Evolutionary conservation across 2,797 vertebrate genomes (phyloP).

Genomic region (Enteromius trimaculatus): DNA sequence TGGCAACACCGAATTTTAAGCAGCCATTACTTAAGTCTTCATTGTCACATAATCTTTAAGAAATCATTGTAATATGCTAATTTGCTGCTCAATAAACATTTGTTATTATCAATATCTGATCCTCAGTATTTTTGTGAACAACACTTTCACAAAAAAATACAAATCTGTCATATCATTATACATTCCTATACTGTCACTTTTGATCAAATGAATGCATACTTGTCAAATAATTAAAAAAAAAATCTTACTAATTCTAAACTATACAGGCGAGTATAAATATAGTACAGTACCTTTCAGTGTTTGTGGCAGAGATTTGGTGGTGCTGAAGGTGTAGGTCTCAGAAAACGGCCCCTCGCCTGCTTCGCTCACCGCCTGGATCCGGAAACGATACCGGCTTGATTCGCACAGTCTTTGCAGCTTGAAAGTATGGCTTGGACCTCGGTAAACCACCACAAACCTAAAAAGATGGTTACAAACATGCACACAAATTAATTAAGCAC

Average conservation of each 20-base stretch:
- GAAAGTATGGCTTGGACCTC: conserved; percentile 96
- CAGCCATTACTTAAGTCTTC: not conserved
- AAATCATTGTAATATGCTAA: not conserved
- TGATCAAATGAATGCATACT: not conserved
- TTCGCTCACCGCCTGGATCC: conserved; percentile 92
- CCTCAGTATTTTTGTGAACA: not conserved
- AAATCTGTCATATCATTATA: not conserved
- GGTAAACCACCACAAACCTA: conserved; percentile 95
- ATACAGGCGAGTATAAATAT: not conserved
- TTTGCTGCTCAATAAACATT: not conserved
- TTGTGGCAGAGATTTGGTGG: conserved; percentile 93
- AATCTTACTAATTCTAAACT: no score
- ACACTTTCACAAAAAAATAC: no score
- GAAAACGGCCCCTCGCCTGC: conserved; percentile 96
- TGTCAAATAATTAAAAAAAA: not conserved
- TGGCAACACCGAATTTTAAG: not conserved
- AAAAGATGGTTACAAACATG: not conserved
- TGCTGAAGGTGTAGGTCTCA: conserved; percentile 89
- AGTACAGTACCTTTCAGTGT: conserved; percentile 91
- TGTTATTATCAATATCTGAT: not conserved
- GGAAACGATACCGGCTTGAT: conserved; percentile 91
- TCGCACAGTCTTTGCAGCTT: conserved; percentile 94
- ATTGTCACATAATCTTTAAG: not conserved
- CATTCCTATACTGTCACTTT: not conserved
- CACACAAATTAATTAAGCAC: not conserved